Evolutionary conservation across 2,888 invertebrate species (phyloP), one percentile per base, ranked within the genome.

Genomic region (Pasiphila rectangulata): DNA sequence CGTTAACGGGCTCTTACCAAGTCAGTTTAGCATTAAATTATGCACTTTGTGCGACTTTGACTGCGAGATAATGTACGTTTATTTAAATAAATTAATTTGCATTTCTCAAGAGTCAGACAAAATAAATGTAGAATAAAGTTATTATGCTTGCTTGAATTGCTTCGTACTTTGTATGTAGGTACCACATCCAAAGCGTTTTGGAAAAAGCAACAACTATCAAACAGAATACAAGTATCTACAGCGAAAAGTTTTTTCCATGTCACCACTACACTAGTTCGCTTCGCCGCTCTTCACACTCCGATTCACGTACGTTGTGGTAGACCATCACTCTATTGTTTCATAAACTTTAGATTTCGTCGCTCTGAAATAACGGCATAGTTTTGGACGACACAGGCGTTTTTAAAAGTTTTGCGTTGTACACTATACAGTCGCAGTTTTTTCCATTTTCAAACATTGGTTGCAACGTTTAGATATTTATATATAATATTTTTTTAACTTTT

Each of bases 321-420:
- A 61, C 65, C 66, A 67, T 63, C 56, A 61, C 69, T 63, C 58
- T 53, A 67, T 65, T 63, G 64, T 70, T 69, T 56, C 51, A 56
- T 48, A 59, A 65, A 69, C 63, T 69, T 66, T 59, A 57, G 57
- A 59, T 64, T 53, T 48, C 54, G 41, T 54, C 43, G 41, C 37
- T 30, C 42, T 48, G 34, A 60, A 61, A 67, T 59, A 61, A 57
- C 54, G 16, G 53, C 46, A 39, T 35, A 51, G 43, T 57, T 61
- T 46, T 53, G 39, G 57, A 59, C 61, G 49, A 50, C 50, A 29
- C 43, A 44, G 44, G 52, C 51, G 37, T 60, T 64, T 65, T 65
- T 56, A 67, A 65, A 66, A 64, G 54, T 46, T 52, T 55, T 34
- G 27, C 38, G 35, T 30, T 23, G 27, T 38, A 35, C 9, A 15